Conservation (phyloP, 2,888 invertebrate genomes). For the Papilio elwesi region DNA sequence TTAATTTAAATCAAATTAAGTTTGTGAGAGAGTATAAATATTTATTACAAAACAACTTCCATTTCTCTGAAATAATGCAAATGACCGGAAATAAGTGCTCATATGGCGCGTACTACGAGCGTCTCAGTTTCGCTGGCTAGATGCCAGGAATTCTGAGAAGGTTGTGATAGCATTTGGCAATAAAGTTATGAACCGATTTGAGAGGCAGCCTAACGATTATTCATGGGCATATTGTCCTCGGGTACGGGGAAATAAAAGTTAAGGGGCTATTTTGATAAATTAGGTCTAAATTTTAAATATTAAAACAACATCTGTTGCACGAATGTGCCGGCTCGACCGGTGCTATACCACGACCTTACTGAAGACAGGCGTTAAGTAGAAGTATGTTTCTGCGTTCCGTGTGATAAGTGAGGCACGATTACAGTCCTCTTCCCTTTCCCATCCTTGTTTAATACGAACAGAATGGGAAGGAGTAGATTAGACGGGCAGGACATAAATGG, state of each 20-base stretch:
- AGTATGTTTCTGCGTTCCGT: too few relatives aligned
- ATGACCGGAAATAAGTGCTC: background rate
- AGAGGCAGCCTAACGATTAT: background rate
- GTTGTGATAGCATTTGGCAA: slow-evolving; percentile 6
- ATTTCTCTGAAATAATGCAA: background rate
- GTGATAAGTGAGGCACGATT: too few relatives aligned
- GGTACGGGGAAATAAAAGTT: background rate
- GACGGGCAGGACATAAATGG: too few relatives aligned
- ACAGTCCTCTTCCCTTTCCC: too few relatives aligned
- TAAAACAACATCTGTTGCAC: too few relatives aligned
- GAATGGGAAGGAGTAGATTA: too few relatives aligned
- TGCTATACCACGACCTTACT: too few relatives aligned
- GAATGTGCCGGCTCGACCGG: too few relatives aligned
- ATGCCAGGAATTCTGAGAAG: slow-evolving; percentile 7
- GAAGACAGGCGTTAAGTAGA: too few relatives aligned
- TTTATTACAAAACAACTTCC: background rate
- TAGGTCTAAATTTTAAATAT: too few relatives aligned
- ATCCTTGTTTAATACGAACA: too few relatives aligned
- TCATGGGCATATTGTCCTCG: background rate
- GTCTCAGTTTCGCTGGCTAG: background rate
- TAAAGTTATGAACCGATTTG: slow-evolving; percentile 19
- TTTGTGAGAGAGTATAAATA: background rate
- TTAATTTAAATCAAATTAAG: background rate
- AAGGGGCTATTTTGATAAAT: background rate
- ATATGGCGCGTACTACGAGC: background rate